Conservation (phyloP, 2,113 vertebrate species). For the Toxotes chatareus region DNA sequence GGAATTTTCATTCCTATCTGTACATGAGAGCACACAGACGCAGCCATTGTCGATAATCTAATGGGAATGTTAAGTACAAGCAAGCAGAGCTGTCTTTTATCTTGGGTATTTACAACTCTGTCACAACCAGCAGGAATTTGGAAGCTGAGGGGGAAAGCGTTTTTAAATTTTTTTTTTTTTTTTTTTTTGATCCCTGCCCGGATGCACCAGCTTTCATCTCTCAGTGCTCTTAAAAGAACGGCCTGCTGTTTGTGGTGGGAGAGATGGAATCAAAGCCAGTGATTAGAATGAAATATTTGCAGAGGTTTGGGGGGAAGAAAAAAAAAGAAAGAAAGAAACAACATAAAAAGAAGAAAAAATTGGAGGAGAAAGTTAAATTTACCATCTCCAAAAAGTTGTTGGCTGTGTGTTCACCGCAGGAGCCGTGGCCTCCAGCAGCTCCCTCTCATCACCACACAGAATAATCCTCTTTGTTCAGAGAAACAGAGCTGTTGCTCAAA, state of each 20-base stretch:
- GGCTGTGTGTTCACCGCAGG: constrained; percentile 59
- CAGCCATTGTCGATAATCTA: constrained; percentile 71
- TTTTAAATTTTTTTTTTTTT: constrained; percentile 39
- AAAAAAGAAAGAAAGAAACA: constrained; percentile 4
- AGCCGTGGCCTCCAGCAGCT: constrained; percentile 66
- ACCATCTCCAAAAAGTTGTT: constrained; percentile 62
- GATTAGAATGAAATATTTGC: constrained; percentile 71
- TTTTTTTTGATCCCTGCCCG: constrained; percentile 67
- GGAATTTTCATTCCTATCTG: constrained; percentile 44
- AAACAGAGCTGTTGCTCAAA: constrained; percentile 47
- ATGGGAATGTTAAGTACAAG: constrained; percentile 80
- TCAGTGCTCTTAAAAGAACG: constrained; percentile 59
- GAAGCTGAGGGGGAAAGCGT: constrained; percentile 53
- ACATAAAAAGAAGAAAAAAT: constrained; percentile 50
- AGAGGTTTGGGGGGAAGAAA: constrained; percentile 41
- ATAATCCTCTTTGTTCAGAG: constrained; percentile 65
- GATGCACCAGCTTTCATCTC: constrained; percentile 80
- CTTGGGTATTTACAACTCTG: constrained; percentile 78
- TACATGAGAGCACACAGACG: constrained; percentile 67
- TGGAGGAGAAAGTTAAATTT: constrained; percentile 67
- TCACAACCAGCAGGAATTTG: constrained; percentile 70
- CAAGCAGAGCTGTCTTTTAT: constrained; percentile 77
- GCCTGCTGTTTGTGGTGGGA: constrained; percentile 61
- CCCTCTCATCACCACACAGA: constrained; percentile 45
- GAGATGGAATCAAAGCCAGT: constrained; percentile 72